Base-by-base conservation (phyloP, 2,113 vertebrate species). In the Cercopithecus mona region DNA sequence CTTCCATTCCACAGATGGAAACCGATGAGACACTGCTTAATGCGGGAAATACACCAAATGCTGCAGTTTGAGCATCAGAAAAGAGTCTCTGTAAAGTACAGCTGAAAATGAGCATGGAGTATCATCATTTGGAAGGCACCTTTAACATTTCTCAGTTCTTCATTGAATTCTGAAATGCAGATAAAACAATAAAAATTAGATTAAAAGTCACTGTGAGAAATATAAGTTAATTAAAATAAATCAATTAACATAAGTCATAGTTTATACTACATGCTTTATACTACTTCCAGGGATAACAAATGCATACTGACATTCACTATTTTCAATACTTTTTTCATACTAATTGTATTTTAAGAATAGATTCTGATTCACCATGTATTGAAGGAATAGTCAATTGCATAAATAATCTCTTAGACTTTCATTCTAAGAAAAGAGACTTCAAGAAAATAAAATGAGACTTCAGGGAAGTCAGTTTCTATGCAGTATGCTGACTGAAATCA, bases 1-100 rank as follows among this genome's bases (percentile, higher is more conserved):
- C 43, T 85, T 73, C 61, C 12, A 80, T 95, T 93, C 66, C 70
- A 92, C 30, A 52, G 50, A 88, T 64, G 89, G 55, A 95, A 52
- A 45, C n/a, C 43, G 93, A 70, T 57, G 50, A 93, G 43, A 92
- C 5, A 78, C 35, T 18, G 6, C 50, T 57, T 82, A 96, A 82
- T 88, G 66, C n/a, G 25, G n/a, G 91, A 93, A 95, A 73, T 57
- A 38, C 2, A 64, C 40, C 50, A 38, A 96, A 78, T 22, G 30
- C 76, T 45, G n/a, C 17, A 84, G 27, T 32, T 13, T 22, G 48
- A 43, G n/a, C 2, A 20, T 50, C 32, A 76, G 52, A 50, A 85
- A 72, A 75, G 2, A 12, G 12, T 50, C 13, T 27, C 20, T 50
- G 43, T 50, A 82, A 61, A 81, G 70, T 72, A 70, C 6, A 27